Evolutionary conservation across 92 coral and sea anemone genomes (phyloP).

Genomic region (Porites cylindrica): DNA sequence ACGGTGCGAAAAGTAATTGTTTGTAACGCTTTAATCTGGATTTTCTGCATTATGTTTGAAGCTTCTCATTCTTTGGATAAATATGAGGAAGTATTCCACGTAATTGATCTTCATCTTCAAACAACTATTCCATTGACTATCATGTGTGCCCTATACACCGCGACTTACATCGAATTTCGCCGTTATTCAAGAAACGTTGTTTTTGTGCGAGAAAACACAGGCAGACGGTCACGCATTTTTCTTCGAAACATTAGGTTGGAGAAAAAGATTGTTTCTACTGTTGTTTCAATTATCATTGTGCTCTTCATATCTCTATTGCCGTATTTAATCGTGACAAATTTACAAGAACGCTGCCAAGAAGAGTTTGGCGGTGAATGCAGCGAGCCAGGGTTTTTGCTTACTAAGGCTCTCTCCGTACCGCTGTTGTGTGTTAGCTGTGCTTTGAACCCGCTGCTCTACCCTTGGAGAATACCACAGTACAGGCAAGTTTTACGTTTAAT

Average conservation of each 20-base stretch:
- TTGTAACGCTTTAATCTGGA: slow-evolving; percentile 59
- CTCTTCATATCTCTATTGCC: slow-evolving; percentile 68
- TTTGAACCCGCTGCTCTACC: too few species aligned
- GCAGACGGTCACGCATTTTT: slow-evolving; percentile 8
- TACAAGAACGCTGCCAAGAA: slow-evolving; percentile 46
- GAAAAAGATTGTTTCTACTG: slow-evolving; percentile 63
- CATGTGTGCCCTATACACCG: slow-evolving; percentile 41
- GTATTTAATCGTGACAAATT: slow-evolving; percentile 52
- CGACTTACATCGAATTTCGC: slow-evolving; percentile 70
- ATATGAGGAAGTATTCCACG: slow-evolving; percentile 48
- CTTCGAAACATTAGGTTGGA: slow-evolving; percentile 56
- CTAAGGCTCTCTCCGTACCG: slow-evolving; percentile 52
- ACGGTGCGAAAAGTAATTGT: slow-evolving; percentile 50
- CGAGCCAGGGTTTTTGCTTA: neutral
- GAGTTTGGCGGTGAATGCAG: slow-evolving; percentile 8
- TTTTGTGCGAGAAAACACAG: slow-evolving; percentile 31
- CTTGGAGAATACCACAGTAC: too few species aligned
- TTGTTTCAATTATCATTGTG: slow-evolving; percentile 56
- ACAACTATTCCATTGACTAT: slow-evolving; percentile 67
- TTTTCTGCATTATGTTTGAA: slow-evolving; percentile 57
- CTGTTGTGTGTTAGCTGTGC: slow-evolving; percentile 45
- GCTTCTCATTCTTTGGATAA: slow-evolving; percentile 49
- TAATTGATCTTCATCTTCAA: slow-evolving; percentile 71
- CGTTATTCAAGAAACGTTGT: slow-evolving; percentile 71
- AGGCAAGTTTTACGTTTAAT: too few species aligned